Evolutionary conservation across 2,797 vertebrate genomes (phyloP), one percentile per base, ranked within the genome.

Genomic region (Clarias pachynema): DNA sequence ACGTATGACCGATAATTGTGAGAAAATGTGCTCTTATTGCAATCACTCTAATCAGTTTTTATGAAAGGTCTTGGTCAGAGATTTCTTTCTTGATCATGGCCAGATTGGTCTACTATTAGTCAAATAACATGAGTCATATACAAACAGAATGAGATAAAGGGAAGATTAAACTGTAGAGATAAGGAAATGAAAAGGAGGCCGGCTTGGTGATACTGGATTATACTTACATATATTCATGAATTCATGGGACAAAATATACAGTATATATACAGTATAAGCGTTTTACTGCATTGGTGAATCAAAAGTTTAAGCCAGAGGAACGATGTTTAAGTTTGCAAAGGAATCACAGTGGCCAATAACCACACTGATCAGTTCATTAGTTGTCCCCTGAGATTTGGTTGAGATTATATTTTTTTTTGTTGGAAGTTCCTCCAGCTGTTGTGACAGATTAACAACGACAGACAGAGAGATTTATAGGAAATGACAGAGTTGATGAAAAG

Each of bases 351-450:
- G 26, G 49, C 14, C 26, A 40, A 79, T 53, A 22, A 79, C 34
- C 34, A 8, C 1, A 3, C 26, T 60, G 66, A 72, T 44, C 79
- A 40, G 20, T 37, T n/a, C 3, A 18, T 34, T 68, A 26, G 31
- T 60, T 57, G 70, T 22, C 37, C 63, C 18, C 8, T 56, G 62
- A 7, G 60, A 80, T 65, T 40, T 53, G 56, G 37, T 44, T 31
- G 63, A 56, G 56, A 34, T 66, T n/a, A n/a, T n/a, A n/a, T n/a
- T 9, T 74, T 65, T 79, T 26, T 83, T 22, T 66, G 79, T 44
- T 84, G 77, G 68, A 84, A 68, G 74, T 84, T 86, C 66, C 85
- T 80, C 68, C 85, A 86, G 85, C 82, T 86, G 86, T 87, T 84
- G 62, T 84, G 68, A 87, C 77, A 81, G 82, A 84, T 80, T 78